These are phyloP conservation scores for Matsumyia berberina DNA, from an alignment of 2,888 invertebrate species.

Conservation along the genomic window DNA sequence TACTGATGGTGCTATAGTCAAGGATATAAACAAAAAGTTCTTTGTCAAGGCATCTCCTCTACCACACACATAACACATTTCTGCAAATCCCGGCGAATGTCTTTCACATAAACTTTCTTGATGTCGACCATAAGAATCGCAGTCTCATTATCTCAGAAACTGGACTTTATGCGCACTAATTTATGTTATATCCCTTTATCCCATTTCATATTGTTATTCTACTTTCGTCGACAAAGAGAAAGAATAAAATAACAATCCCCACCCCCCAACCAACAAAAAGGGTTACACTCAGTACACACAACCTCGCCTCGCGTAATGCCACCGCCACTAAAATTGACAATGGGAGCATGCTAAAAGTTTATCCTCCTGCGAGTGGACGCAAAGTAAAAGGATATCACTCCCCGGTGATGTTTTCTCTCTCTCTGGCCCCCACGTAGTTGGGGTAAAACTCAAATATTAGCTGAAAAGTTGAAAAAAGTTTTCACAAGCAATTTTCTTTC, in stretches of 20 bases:
- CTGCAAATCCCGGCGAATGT: background rate
- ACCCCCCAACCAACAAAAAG: conserved; percentile 22
- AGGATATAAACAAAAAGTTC: too few species aligned
- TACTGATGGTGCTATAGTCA: too few species aligned
- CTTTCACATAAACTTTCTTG: background rate
- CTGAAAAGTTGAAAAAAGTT: conserved; percentile 74
- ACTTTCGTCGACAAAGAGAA: conserved; percentile 38
- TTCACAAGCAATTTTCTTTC: conserved; percentile 72
- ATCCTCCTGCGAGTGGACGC: conserved; percentile 57
- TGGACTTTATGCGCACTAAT: conserved; percentile 56
- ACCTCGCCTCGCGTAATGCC: conserved; percentile 51
- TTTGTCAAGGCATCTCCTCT: too few species aligned
- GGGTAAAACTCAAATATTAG: conserved; percentile 71
- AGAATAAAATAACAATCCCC: conserved; percentile 56
- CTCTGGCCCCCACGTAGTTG: conserved; percentile 20
- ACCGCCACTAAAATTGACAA: conserved; percentile 69
- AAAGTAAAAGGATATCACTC: conserved; percentile 54
- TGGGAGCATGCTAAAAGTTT: conserved; percentile 74
- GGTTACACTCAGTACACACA: conserved; percentile 66
- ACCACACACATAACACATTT: too few species aligned
- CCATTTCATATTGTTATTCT: conserved; percentile 43
- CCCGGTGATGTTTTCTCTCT: background rate
- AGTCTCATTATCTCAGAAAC: conserved; percentile 38
- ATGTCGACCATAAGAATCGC: conserved; percentile 31
- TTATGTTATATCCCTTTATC: conserved; percentile 45